Evolutionary conservation across 1,140 invertebrate species (phyloP).

Genomic region (Drosophila serrata): DNA sequence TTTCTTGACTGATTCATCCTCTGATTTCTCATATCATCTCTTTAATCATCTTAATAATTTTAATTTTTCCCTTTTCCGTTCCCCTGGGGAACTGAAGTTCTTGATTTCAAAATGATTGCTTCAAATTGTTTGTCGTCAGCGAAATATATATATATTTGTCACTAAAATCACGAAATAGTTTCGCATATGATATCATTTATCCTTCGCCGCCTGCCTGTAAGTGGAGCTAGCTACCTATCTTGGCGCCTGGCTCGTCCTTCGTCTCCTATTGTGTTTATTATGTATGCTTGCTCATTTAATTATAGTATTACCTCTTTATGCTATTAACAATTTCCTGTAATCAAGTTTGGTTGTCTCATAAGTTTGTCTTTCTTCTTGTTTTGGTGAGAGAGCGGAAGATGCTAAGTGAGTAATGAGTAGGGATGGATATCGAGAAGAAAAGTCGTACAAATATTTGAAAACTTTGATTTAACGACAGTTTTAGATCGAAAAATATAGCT

Average conservation of each 20-base stretch:
- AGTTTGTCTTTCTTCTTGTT: slow-evolving; percentile 55
- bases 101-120: slow-evolving; percentile 84
- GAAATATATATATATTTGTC: slow-evolving; percentile 84
- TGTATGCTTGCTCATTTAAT: slow-evolving; percentile 31
- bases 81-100: slow-evolving; percentile 42
- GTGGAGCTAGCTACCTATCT: slow-evolving; percentile 42
- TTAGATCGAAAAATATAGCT: background rate
- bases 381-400: slow-evolving; percentile 44
- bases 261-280: slow-evolving; percentile 32
- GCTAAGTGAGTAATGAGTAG: slow-evolving; percentile 6
- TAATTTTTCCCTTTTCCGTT: slow-evolving; percentile 13
- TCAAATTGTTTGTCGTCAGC: slow-evolving; percentile 84
- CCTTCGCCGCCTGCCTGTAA: slow-evolving; percentile 47
- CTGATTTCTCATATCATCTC: slow-evolving; percentile 32
- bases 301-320: slow-evolving; percentile 54
- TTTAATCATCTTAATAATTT: slow-evolving; percentile 21
- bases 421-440: background rate
- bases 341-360: slow-evolving; percentile 80
- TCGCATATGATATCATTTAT: slow-evolving; percentile 71
- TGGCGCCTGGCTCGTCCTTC: slow-evolving; percentile 28
- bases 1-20: slow-evolving; percentile 30
- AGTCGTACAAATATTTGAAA: too few relatives aligned
- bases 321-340: slow-evolving; percentile 83
- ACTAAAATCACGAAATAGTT: slow-evolving; percentile 85
- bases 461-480: background rate